phyloP scores from a whole-genome alignment of 2,888 invertebrate species.

The Acronicta leporina region DNA sequence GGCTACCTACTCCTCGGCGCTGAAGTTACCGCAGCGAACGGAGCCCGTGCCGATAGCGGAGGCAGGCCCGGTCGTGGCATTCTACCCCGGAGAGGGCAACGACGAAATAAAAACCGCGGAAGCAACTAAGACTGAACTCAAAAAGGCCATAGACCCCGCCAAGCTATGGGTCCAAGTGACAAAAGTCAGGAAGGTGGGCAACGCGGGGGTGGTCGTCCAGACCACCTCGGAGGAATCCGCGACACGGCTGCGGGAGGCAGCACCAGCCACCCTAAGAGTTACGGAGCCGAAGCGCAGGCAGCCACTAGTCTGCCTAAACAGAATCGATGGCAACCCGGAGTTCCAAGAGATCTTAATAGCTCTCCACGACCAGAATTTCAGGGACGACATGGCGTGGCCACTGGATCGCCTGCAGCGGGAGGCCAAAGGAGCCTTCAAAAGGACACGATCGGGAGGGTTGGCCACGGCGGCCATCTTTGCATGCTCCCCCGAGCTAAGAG shows the following conservation, averaged over 20 bases:
- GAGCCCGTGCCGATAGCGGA: accelerated
- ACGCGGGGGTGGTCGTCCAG: neutral
- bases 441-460: no score
- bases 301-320: neutral
- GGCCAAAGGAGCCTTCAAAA: neutral
- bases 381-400: neutral
- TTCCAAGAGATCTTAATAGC: accelerated
- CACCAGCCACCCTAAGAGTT: neutral
- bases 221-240: neutral
- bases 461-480: accelerated
- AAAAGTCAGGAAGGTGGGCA: neutral
- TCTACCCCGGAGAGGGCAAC: neutral
- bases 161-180: neutral
- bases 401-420: neutral
- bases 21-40: neutral
- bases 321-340: neutral
- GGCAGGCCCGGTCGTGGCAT: neutral
- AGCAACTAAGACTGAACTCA: conserved; percentile 1
- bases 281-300: accelerated
- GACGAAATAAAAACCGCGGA: conserved; percentile 1
- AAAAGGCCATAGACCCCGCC: neutral
- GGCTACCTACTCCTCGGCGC: no score
- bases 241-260: neutral
- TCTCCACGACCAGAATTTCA: neutral
- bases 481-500: neutral